Conservation (phyloP, 64 coral and sea anemone species). For the Dendronephthya gigantea region DNA sequence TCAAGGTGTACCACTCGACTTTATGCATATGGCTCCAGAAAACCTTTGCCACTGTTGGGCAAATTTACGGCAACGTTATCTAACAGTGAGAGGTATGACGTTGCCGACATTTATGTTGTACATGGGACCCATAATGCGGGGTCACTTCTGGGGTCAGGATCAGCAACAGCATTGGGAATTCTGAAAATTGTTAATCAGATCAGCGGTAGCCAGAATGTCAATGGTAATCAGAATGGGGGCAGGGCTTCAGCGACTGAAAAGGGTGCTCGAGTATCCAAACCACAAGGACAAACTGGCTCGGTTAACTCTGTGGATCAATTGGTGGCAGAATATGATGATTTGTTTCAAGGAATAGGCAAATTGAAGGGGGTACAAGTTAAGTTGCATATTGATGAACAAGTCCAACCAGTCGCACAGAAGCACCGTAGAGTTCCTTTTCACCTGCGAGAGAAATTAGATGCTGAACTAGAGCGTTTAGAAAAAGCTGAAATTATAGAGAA, state of each 20-base stretch:
- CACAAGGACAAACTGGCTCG: not conserved
- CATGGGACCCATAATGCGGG: no score
- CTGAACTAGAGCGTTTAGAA: not conserved
- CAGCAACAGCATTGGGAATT: not conserved
- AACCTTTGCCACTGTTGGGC: no score
- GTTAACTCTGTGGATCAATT: not conserved
- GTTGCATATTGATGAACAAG: constrained; percentile 7
- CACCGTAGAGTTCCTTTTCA: not conserved
- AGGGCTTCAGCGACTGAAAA: not conserved
- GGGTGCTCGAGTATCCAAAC: not conserved
- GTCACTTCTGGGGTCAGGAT: no score
- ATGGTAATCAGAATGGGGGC: not conserved
- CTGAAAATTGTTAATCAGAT: not conserved
- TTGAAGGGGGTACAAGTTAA: not conserved
- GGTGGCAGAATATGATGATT: no score
- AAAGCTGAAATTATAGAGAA: not conserved
- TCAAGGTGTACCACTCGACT: no score
- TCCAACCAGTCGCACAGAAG: not conserved
- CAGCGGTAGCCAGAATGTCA: not conserved
- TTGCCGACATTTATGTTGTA: no score
- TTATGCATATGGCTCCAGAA: no score
- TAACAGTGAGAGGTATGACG: no score
- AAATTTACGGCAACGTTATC: no score
- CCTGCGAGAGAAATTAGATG: no score
- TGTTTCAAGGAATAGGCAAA: no score